Evolutionary conservation across 1,140 invertebrate genomes (phyloP), one percentile per base, ranked within the genome.

Genomic region (Ips nitidus): DNA sequence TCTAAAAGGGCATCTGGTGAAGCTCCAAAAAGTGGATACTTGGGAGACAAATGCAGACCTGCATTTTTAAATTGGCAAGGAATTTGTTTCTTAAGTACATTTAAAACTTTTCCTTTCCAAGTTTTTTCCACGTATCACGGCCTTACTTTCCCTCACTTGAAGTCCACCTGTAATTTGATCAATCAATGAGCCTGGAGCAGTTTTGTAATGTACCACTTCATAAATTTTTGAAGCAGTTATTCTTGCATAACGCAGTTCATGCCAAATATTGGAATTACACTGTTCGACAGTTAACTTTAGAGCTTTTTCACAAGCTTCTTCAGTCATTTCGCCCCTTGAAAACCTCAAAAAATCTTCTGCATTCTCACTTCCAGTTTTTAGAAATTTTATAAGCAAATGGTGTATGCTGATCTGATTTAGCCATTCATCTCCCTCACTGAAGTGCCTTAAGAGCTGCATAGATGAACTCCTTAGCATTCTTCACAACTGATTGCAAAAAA

Each of bases 1-100:
- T 81, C 74, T 41, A 76, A 79, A 1, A 84, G 74, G 4, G 80
- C 82, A 78, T 84, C 82, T 6, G 83, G 82, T 4, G 82, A 78
- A 8, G 78, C 83, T 53, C 79, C 81, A 66, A 79, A 70, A 8
- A 76, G 69, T n/a, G 76, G 76, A 71, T 73, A 67, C 41, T 41
- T 55, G 6, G 2, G 38, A 2, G 8, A 36, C 6, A 80, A 62
- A 56, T 73, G 8, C 36, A 80, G 45, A 3, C 76, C 78, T 36
- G 41, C n/a, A 52, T n/a, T n/a, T n/a, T n/a, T n/a, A n/a, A n/a
- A n/a, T n/a, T n/a, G n/a, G n/a, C 69, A 41, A 40, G 38, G 50
- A 50, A 75, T 50, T 45, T 70, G 64, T 2, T 58, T 47, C 1
- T 58, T 52, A 37, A 69, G 39, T n/a, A 39, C 63, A 53, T 71